Percentiles rank a stretch among this genome's conserved stretches.
Evolutionary conservation across 2,113 vertebrate species (phyloP).

Genomic region (Cochlearius cochlearius): DNA sequence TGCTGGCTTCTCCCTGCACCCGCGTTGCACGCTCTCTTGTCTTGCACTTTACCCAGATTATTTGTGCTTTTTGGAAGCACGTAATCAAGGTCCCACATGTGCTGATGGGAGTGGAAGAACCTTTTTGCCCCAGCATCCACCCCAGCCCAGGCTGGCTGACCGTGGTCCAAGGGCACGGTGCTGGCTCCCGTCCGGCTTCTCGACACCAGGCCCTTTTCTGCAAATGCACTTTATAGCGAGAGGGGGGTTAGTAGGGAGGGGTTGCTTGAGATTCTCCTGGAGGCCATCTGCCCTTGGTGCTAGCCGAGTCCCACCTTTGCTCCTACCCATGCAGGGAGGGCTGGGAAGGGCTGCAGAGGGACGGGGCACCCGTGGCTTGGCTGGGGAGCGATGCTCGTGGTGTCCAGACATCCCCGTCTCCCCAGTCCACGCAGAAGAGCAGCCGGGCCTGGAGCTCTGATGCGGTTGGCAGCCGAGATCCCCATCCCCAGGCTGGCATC

Average conservation of each 20-base stretch:
- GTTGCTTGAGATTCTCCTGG: not conserved
- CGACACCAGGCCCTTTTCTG: not conserved
- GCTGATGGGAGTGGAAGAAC: not conserved
- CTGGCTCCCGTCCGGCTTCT: not conserved
- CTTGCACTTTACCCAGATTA: not conserved
- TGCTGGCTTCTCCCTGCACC: not conserved
- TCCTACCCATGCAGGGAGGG: rapidly evolving
- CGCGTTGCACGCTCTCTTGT: rapidly evolving
- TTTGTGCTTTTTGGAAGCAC: not conserved
- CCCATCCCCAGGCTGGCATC: rapidly evolving
- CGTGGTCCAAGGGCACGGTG: rapidly evolving
- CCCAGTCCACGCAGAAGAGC: not conserved
- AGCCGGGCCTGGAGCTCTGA: not conserved
- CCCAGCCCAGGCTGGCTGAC: not conserved
- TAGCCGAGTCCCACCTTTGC: not conserved
- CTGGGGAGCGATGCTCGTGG: rapidly evolving
- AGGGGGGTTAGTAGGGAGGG: rapidly evolving
- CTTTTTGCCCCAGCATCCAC: not conserved
- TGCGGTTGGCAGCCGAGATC: rapidly evolving
- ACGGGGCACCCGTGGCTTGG: too few relatives aligned
- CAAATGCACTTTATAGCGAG: not conserved
- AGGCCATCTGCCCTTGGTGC: not conserved
- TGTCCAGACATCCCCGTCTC: not conserved
- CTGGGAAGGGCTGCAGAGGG: not conserved
- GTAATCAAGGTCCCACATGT: rapidly evolving